Evolutionary conservation across 2,113 vertebrate species (phyloP).

Genomic region (Suncus etruscus): DNA sequence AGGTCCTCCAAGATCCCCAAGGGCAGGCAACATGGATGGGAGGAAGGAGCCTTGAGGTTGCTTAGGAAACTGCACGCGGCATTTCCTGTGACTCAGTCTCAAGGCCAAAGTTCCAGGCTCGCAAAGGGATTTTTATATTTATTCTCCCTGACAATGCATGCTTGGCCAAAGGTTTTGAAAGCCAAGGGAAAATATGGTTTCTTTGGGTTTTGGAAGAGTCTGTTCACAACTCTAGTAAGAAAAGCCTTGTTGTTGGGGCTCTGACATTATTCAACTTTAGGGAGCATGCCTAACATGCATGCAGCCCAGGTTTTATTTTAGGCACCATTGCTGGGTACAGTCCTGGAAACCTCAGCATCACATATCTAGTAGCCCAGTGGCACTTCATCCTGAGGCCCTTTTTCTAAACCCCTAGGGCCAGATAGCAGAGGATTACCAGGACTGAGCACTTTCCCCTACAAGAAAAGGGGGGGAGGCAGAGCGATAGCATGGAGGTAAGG

Average conservation of each 20-base stretch:
- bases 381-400: too few relatives aligned
- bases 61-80: conserved; percentile 26
- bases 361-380: too few relatives aligned
- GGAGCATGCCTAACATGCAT: too few relatives aligned
- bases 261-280: too few relatives aligned
- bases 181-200: background rate
- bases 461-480: background rate
- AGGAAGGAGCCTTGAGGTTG: conserved; percentile 17
- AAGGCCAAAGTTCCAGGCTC: background rate
- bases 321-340: too few relatives aligned
- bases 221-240: background rate
- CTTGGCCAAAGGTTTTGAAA: conserved; percentile 15
- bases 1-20: background rate
- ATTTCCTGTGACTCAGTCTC: conserved; percentile 62
- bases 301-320: too few relatives aligned
- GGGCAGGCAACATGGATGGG: conserved; percentile 20
- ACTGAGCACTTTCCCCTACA: background rate
- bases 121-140: conserved; percentile 10
- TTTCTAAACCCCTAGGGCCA: background rate
- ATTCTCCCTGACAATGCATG: background rate
- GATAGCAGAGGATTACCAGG: background rate
- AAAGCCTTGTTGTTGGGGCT: too few relatives aligned
- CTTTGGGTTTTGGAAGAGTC: background rate
- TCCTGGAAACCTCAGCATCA: too few relatives aligned
- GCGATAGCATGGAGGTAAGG: too few relatives aligned